Base-by-base conservation (phyloP, 2,113 vertebrate species). In the Sminthopsis crassicaudata region DNA sequence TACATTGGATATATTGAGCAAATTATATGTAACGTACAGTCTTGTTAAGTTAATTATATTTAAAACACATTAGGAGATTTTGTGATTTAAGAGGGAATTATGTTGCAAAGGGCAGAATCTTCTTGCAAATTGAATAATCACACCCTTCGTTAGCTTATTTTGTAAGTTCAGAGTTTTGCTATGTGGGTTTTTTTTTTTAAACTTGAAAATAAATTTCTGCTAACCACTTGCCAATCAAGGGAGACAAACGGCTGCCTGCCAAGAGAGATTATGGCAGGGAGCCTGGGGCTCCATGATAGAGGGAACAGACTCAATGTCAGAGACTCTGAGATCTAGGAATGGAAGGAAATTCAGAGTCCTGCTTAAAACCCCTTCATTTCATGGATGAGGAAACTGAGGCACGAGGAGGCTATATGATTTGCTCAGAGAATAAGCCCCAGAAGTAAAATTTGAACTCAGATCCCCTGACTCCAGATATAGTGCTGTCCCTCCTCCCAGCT, bases 161-260 rank as follows among this genome's bases (percentile, higher is more conserved):
- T 84, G 16, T 84, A 84, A 84, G 67, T 84, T 84, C 67, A 84
- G 67, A 42, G 67, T 42, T 84, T 84, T 84, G 19, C n/a, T 84
- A 42, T 84, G 67, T 42, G n/a, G 67, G 16, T 84, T 84, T 84
- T 84, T 19, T 76, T 76, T 84, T 84, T 84, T 67, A 36, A 55
- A 84, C n/a, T 84, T 84, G 67, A 84, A 84, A 84, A 84, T 84
- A 42, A 84, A 84, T 84, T 84, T 84, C n/a, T 84, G n/a, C n/a
- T 84, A 84, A 84, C 67, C 67, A 84, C 67, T 84, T 84, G 67
- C 67, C 67, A 84, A 84, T 84, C 67, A 84, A 42, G n/a, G n/a
- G n/a, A 84, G 67, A 84, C 67, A 84, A 76, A 84, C 19, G 16
- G n/a, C 42, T 84, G 67, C 16, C 67, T 84, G 67, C 67, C 67